Conservation (phyloP, 64 coral and sea anemone genomes). For the Montipora cactus region DNA sequence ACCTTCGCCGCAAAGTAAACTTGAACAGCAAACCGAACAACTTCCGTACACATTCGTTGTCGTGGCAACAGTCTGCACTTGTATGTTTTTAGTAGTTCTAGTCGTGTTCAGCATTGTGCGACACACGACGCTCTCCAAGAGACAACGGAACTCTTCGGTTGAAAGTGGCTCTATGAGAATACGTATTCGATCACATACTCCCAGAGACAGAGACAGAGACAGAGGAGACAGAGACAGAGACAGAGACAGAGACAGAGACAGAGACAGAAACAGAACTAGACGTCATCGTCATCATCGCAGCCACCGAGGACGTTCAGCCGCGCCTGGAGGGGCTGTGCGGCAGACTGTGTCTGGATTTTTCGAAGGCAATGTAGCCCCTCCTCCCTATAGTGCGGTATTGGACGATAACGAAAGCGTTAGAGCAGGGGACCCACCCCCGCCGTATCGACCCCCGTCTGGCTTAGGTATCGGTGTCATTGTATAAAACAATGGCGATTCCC, state of each 20-base stretch:
- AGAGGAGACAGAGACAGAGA: background rate
- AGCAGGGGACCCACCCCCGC: slow-evolving; percentile 81
- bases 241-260: background rate
- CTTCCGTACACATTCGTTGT: slow-evolving; percentile 92
- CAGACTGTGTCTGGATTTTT: slow-evolving; percentile 94
- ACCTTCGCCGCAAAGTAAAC: slow-evolving; percentile 12
- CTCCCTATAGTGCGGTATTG: slow-evolving; percentile 85
- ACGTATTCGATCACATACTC: slow-evolving; percentile 67
- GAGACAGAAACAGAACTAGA: slow-evolving; percentile 63
- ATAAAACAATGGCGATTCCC: background rate
- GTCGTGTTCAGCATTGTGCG: slow-evolving; percentile 92
- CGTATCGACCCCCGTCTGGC: slow-evolving; percentile 70
- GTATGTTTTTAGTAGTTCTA: slow-evolving; percentile 89
- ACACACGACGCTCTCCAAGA: slow-evolving; percentile 73
- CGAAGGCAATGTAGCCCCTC: slow-evolving; percentile 91
- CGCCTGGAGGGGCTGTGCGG: slow-evolving; percentile 54
- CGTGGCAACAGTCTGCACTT: slow-evolving; percentile 91
- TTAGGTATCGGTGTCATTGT: slow-evolving; percentile 87
- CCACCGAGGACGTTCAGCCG: slow-evolving; percentile 68
- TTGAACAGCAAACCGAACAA: slow-evolving; percentile 15
- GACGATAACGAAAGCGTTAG: slow-evolving; percentile 90
- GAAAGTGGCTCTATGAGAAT: slow-evolving; percentile 82
- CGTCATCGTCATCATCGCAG: slow-evolving; percentile 67
- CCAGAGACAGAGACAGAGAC: slow-evolving; percentile 37
- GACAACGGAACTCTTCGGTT: slow-evolving; percentile 74